Evolutionary conservation across 2,797 vertebrate species (phyloP).

Genomic region (Synaphobranchus kaupii): DNA sequence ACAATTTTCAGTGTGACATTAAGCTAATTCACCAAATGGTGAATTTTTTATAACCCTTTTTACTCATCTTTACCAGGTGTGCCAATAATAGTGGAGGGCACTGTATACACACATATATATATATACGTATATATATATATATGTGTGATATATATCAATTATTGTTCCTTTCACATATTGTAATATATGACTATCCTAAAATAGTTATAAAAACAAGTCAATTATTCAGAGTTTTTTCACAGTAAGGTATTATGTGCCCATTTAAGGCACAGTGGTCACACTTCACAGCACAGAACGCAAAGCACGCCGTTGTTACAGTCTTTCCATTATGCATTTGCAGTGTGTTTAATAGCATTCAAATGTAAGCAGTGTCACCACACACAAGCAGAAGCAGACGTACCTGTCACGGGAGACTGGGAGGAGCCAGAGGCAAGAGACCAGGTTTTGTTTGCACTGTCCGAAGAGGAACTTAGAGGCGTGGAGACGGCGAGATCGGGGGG

Average conservation of each 20-base stretch:
- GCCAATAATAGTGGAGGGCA: no score
- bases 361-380: background rate
- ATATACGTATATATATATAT: no score
- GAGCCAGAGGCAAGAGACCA: constrained; percentile 38
- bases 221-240: no score
- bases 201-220: no score
- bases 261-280: background rate
- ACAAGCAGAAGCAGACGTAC: constrained; percentile 44
- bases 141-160: no score
- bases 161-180: no score
- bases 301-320: background rate
- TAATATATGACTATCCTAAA: no score
- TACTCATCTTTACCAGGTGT: no score
- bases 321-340: background rate
- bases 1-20: no score
- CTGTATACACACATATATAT: no score
- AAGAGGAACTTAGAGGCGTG: constrained; percentile 62
- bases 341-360: background rate
- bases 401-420: constrained; percentile 48
- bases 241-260: background rate
- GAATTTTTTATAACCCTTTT: no score
- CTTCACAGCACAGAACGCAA: background rate
- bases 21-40: no score
- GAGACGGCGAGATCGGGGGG: constrained; percentile 59
- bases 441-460: constrained; percentile 59